Evolutionary conservation across 2,113 vertebrate genomes (phyloP).

Genomic region (Tenebrosternarchus preto): DNA sequence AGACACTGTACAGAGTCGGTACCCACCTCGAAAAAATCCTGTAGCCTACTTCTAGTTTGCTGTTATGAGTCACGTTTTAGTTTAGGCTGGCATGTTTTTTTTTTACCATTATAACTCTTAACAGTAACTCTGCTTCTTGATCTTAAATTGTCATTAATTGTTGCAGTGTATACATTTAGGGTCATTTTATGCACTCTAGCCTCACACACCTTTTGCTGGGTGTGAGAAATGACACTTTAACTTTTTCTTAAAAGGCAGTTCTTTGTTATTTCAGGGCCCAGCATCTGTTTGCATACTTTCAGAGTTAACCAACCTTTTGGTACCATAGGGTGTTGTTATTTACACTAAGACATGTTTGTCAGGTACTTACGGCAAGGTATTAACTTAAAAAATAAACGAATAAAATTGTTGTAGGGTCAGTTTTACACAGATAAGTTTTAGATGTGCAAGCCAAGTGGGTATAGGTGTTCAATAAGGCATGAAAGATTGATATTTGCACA

Average conservation of each 20-base stretch:
- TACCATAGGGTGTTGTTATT: constrained; percentile 5
- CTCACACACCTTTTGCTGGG: constrained; percentile 63
- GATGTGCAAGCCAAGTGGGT: background rate
- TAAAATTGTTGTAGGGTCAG: background rate
- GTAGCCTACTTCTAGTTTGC: background rate
- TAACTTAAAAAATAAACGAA: no score
- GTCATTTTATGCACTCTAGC: constrained; percentile 57
- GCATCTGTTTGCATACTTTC: constrained; percentile 66
- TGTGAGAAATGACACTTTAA: constrained; percentile 63
- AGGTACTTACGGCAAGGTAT: no score
- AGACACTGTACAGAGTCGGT: background rate
- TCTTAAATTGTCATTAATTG: constrained; percentile 5
- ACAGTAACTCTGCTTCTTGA: background rate
- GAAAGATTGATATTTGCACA: constrained; percentile 48
- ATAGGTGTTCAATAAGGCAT: constrained; percentile 18
- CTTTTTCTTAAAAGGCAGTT: constrained; percentile 53
- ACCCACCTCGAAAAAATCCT: background rate
- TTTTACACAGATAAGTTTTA: background rate
- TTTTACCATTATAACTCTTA: background rate
- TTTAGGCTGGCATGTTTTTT: background rate
- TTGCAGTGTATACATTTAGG: constrained; percentile 35
- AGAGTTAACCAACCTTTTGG: constrained; percentile 69
- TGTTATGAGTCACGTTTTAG: background rate
- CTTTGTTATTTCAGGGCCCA: constrained; percentile 71
- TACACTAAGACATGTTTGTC: background rate